A percentile compares a stretch with the other conserved stretches of the same genome.
phyloP scores from a whole-genome alignment of 2,113 vertebrate genomes.

The Eretmochelys imbricata region DNA sequence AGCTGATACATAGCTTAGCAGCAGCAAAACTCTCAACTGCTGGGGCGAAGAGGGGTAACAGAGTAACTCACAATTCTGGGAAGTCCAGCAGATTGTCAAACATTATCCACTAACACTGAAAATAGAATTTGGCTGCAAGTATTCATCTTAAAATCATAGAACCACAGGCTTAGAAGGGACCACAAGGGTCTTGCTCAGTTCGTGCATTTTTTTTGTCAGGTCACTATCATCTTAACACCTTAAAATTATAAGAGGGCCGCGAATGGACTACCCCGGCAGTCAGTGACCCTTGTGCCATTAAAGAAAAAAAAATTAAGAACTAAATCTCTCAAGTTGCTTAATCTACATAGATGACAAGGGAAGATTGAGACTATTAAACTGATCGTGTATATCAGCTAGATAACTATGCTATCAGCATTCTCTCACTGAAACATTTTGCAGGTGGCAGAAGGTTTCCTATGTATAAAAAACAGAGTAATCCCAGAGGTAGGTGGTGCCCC shows the following conservation, averaged over 20 bases:
- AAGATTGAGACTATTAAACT: conserved; percentile 8
- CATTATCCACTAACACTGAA: neutral
- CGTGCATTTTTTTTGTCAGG: neutral
- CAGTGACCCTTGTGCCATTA: neutral
- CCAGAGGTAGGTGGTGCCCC: neutral
- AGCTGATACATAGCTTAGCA: neutral
- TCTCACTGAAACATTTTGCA: neutral
- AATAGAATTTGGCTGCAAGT: neutral
- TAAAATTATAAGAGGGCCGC: neutral
- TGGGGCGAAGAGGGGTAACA: neutral
- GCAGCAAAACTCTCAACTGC: neutral
- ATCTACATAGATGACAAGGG: neutral
- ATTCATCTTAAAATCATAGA: neutral
- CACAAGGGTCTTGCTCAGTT: neutral
- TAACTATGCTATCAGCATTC: neutral
- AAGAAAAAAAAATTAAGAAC: conserved; percentile 22
- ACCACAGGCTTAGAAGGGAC: too few species aligned
- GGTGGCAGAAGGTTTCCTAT: neutral
- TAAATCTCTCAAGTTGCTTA: neutral
- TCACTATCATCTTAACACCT: neutral
- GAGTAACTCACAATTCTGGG: neutral
- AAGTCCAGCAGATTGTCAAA: too few species aligned
- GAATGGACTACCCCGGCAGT: neutral
- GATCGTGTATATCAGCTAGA: neutral
- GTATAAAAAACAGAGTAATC: neutral